A percentile compares a stretch with the other conserved stretches of the same genome.
Conservation (phyloP, 2,888 invertebrate genomes). For the Hedychridium roseum region DNA sequence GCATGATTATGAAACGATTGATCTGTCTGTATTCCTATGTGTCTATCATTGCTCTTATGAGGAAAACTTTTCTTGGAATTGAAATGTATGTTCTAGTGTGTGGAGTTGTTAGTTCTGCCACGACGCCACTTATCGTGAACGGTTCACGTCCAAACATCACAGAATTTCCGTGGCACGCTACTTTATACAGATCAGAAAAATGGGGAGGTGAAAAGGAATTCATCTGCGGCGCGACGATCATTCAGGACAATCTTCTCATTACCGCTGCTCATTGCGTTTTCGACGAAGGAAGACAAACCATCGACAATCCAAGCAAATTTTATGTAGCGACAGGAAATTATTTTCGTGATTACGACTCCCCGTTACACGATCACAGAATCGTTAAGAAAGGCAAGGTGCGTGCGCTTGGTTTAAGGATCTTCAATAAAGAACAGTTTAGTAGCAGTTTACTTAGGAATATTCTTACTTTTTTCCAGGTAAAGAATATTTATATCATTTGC, state of each 20-base stretch:
- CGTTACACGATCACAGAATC: slow-evolving; percentile 28
- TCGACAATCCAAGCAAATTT: slow-evolving; percentile 34
- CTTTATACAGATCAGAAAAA: slow-evolving; percentile 44
- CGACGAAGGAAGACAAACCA: slow-evolving; percentile 37
- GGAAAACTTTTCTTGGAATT: too few relatives aligned
- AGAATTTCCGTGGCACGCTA: slow-evolving; percentile 62
- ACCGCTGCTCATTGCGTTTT: slow-evolving; percentile 64
- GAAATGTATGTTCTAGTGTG: slow-evolving; percentile 52
- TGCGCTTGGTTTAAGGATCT: too few relatives aligned
- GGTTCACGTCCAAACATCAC: slow-evolving; percentile 46
- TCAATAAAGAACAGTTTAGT: neutral
- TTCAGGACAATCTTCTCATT: slow-evolving; percentile 53
- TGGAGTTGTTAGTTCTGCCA: slow-evolving; percentile 35
- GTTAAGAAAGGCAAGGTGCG: slow-evolving; percentile 44
- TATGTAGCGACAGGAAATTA: slow-evolving; percentile 57
- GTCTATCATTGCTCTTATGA: too few relatives aligned
- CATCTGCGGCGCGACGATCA: slow-evolving; percentile 60
- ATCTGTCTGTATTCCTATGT: too few relatives aligned
- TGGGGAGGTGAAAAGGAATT: slow-evolving; percentile 39
- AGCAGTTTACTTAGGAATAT: neutral
- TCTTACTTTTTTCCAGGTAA: slow-evolving; percentile 44
- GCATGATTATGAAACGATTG: too few relatives aligned
- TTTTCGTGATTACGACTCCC: slow-evolving; percentile 50
- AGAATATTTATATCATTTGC: slow-evolving; percentile 46
- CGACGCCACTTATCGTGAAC: slow-evolving; percentile 46